Evolutionary conservation across 2,113 vertebrate species (phyloP), one percentile per base, ranked within the genome.

Genomic region (Neodontobutis hainanensis): DNA sequence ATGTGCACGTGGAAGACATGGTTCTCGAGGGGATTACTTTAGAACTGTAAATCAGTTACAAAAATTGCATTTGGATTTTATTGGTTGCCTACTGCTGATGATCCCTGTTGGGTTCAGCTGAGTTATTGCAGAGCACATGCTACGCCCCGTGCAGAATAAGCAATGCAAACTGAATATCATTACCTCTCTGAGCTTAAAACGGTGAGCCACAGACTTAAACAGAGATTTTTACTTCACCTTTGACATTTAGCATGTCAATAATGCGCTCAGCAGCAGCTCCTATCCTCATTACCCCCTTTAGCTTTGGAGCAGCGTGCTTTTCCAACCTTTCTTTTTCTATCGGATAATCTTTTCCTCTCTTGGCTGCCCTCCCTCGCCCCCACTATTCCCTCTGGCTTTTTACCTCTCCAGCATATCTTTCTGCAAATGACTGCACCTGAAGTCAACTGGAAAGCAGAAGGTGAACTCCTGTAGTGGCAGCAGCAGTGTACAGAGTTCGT

Each of bases 391-490:
- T 36, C 47, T 58, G 32, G 50, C 63, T 75, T 56, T 53, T 15
- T 66, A 64, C 68, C 69, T 75, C 73, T 64, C 50, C 61, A 15
- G 78, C 61, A 70, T 84, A 90, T 79, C 70, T 79, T 49, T 80
- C 83, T 68, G 82, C 81, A 83, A 90, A 85, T 81, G 78, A 86
- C 75, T 89, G 87, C 83, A 87, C 81, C 83, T 83, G 81, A 90
- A 90, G 81, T 90, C 82, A 90, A 81, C 75, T 89, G 83, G 86
- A 90, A 90, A 88, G 84, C 55, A 65, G 81, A 60, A 51, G 78
- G 70, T 73, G 68, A 72, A 79, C 63, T 68, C 68, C 34, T 42
- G 9, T 48, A 67, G 48, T 60, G 16, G n/a, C 9, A 78, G 35
- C 60, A 55, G 53, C 49, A 47, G 45, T 67, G 70, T 73, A 70